Conservation (phyloP, 2,888 invertebrate genomes). For the Blera fallax region DNA sequence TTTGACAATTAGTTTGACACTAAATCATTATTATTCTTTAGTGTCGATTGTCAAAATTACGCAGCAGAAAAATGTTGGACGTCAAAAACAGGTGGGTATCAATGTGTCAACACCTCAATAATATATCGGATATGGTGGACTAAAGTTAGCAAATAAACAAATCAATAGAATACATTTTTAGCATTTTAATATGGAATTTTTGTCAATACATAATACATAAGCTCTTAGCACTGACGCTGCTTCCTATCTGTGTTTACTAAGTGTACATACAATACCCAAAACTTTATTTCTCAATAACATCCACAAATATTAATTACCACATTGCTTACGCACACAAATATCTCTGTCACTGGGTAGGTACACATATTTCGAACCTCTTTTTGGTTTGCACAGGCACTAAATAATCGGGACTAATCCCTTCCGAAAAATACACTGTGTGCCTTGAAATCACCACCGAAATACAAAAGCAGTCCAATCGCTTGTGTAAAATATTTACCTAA, state of each 20-base stretch:
- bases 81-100: conserved; percentile 38
- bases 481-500: conserved; percentile 36
- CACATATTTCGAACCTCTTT: conserved; percentile 13
- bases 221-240: background rate
- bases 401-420: conserved; percentile 43
- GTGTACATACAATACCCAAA: background rate
- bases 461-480: conserved; percentile 50
- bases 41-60: conserved; percentile 28
- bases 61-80: conserved; percentile 15
- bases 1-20: background rate
- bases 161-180: background rate
- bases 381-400: conserved; percentile 5
- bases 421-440: background rate
- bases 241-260: background rate
- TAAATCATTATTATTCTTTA: background rate
- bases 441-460: conserved; percentile 7
- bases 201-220: background rate
- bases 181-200: background rate
- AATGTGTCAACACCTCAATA: conserved; percentile 1
- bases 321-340: conserved; percentile 4
- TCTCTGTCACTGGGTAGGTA: background rate
- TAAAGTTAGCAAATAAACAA: background rate
- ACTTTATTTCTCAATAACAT: conserved; percentile 25
- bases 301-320: conserved; percentile 31
- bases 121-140: background rate